These are phyloP conservation scores for Patella caerulea DNA, from an alignment of 2,888 invertebrate genomes.

Conservation along the genomic window DNA sequence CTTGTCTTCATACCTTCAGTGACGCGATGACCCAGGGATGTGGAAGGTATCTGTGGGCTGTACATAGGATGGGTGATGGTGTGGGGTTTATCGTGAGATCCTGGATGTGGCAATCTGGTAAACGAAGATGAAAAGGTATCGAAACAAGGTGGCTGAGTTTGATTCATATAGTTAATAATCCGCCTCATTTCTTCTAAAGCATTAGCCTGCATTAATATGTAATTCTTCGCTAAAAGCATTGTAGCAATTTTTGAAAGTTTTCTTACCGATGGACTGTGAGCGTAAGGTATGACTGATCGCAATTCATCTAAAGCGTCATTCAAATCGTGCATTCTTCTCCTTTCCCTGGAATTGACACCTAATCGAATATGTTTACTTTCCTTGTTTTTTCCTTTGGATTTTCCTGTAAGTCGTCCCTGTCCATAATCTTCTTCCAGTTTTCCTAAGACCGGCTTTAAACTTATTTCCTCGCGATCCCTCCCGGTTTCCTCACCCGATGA, in stretches of 20 bases:
- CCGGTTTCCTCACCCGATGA: slow-evolving; percentile 6
- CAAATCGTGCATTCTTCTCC: slow-evolving; percentile 73
- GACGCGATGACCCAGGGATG: neutral
- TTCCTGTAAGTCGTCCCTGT: neutral
- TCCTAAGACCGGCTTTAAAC: neutral
- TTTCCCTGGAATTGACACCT: slow-evolving; percentile 72
- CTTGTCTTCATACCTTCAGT: too few species aligned
- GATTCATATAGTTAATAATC: slow-evolving; percentile 69
- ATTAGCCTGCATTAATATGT: slow-evolving; percentile 70
- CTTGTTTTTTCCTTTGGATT: slow-evolving; percentile 1
- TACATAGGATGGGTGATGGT: slow-evolving; percentile 3
- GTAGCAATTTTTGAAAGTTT: slow-evolving; percentile 71
- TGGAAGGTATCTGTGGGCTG: neutral
- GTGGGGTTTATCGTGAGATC: slow-evolving; percentile 1
- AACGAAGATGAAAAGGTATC: slow-evolving; percentile 4
- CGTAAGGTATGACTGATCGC: slow-evolving; percentile 71
- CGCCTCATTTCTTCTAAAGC: slow-evolving; percentile 70
- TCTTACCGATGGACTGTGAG: slow-evolving; percentile 70
- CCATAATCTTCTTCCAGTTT: neutral
- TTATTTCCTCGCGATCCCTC: neutral
- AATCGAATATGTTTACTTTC: slow-evolving; percentile 53
- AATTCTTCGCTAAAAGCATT: slow-evolving; percentile 70
- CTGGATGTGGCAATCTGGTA: neutral
- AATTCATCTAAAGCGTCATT: slow-evolving; percentile 72
- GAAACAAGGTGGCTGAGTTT: slow-evolving; percentile 32